phyloP scores from a whole-genome alignment of 2,888 invertebrate species.

The Stenodera caucasica region DNA sequence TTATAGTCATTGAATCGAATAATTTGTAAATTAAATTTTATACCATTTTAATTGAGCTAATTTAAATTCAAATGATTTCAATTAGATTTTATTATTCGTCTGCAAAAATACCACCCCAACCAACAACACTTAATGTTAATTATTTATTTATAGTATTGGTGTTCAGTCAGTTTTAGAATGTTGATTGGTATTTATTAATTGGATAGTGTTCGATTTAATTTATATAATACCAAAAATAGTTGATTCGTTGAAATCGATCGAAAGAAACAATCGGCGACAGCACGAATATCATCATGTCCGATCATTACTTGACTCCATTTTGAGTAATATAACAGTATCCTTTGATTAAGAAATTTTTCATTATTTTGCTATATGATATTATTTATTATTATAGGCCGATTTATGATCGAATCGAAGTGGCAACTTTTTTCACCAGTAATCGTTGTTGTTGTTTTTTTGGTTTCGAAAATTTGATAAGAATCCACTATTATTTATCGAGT shows the following conservation, averaged over 20 bases:
- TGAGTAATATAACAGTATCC: conserved; percentile 39
- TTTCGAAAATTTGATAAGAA: background rate
- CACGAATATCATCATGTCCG: conserved; percentile 29
- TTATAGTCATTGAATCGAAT: background rate
- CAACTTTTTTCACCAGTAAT: conserved; percentile 1
- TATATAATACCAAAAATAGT: conserved; percentile 15
- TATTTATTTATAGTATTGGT: background rate
- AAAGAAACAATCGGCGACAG: conserved; percentile 15
- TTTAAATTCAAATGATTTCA: background rate
- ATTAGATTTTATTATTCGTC: too few species aligned
- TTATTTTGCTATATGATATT: conserved; percentile 27
- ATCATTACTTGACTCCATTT: conserved; percentile 43
- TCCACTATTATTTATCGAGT: background rate
- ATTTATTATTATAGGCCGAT: conserved; percentile 14
- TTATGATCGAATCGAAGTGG: conserved; percentile 6
- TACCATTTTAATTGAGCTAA: background rate
- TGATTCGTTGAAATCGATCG: background rate
- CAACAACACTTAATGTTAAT: background rate
- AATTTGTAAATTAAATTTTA: background rate
- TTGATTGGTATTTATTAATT: conserved; percentile 40
- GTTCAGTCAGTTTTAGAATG: conserved; percentile 29
- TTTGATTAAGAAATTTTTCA: conserved; percentile 32
- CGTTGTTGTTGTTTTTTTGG: conserved; percentile 2
- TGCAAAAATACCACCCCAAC: background rate
- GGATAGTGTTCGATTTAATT: conserved; percentile 28